A percentile compares a stretch with the other conserved stretches of the same genome.
phyloP scores from a whole-genome alignment of 2,797 vertebrate genomes.

The Carduelis carduelis region DNA sequence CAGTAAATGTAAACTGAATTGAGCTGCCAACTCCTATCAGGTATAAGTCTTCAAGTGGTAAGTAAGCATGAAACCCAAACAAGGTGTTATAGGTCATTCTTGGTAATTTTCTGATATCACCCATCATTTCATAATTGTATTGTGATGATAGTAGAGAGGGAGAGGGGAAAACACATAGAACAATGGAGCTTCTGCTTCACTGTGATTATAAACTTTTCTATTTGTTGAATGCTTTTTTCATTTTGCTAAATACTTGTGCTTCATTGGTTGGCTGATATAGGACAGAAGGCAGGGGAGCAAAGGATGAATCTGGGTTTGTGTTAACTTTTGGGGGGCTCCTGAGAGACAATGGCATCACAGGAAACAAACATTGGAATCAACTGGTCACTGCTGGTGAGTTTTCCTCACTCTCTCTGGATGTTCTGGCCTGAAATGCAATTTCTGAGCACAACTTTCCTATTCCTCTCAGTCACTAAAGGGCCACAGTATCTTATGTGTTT shows the following conservation, averaged over 20 bases:
- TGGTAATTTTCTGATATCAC: neutral
- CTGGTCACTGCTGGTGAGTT: neutral
- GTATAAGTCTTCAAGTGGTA: neutral
- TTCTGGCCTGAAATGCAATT: neutral
- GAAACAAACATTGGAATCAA: neutral
- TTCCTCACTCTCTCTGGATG: neutral
- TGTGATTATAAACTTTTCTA: neutral
- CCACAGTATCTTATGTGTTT: neutral
- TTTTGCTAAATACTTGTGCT: neutral
- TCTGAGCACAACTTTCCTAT: neutral
- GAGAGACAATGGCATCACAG: neutral
- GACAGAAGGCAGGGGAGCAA: fast-evolving
- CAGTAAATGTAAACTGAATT: neutral
- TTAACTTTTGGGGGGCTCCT: neutral
- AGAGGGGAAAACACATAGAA: neutral
- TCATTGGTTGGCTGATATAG: neutral
- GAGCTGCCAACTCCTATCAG: neutral
- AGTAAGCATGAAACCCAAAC: neutral
- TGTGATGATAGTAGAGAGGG: neutral
- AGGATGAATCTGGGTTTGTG: neutral
- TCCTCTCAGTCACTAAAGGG: neutral
- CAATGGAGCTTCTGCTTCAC: neutral
- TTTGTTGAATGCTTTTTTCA: neutral
- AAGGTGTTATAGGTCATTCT: neutral
- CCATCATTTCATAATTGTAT: neutral